Base-by-base conservation (phyloP, 1,140 invertebrate species). In the Notospermus geniculatus region DNA sequence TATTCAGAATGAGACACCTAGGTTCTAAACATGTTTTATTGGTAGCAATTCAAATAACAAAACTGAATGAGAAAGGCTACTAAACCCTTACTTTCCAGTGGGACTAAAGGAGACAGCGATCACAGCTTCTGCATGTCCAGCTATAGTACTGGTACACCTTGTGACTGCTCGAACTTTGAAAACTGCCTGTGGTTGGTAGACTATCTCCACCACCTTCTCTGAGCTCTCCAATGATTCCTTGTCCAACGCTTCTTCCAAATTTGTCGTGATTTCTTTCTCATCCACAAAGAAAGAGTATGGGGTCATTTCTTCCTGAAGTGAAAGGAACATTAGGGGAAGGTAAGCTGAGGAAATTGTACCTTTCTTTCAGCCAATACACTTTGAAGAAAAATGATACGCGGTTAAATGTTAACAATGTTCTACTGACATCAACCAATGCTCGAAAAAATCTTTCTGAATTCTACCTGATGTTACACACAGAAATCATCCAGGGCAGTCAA, bases 131-230 rank as follows among this genome's bases (percentile, higher is more conserved):
- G 93, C 91, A 85, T 99, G 97, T 0, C 97, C 97, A 67, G 89
- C 88, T 77, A 95, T 87, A 15, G 92, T 91, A 79, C 88, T 89
- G 62, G 77, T 81, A 73, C 83, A 84, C 54, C 83, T 55, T 11
- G 83, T 83, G 5, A 84, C 83, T 7, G 83, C 76, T 30, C 81
- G 67, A 19, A 84, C 83, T 60, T 89, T 88, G 76, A 98, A 99
- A 27, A 97, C 86, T n/a, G 96, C 94, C 83, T 98, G 95, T 64
- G 95, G 93, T 73, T 97, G 93, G 82, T 96, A 98, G 53, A 97
- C 83, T 70, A 99, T 96, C 68, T 96, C 90, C 1, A 98, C 59
- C 7, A 82, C 72, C 30, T 72, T 63, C 70, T 90, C 89, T 32
- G 73, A 71, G 22, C 88, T 81, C 58, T 84, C 84, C 62, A 86